Base-by-base conservation (phyloP, 2,888 invertebrate species). In the Orthosia cruda region DNA sequence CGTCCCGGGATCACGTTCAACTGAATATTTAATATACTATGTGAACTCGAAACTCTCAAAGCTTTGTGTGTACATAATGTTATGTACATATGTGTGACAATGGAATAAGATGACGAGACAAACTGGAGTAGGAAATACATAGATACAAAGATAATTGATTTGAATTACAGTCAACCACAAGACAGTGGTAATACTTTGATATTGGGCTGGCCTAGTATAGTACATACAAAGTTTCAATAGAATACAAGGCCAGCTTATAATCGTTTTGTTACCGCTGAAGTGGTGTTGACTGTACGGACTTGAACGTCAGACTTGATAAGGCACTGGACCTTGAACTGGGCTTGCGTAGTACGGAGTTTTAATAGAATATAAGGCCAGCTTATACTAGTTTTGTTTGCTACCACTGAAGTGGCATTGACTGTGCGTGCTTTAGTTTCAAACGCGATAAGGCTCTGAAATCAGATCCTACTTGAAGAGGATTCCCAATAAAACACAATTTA, bases 11-110 rank as follows among this genome's bases (percentile, higher is more conserved):
- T 81, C 77, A 59, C 66, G 63, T 80, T 74, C 54, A 63, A n/a
- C 62, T 85, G 81, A 85, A 87, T 87, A 78, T 84, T 87, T 81
- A 65, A 86, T 77, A 55, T 65, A 65, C 68, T 77, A 75, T 71
- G 69, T 72, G 74, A 77, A 81, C 74, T 80, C 45, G 63, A 75
- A 75, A 76, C 64, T 74, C 74, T 71, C 74, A 70, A 67, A 69
- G 72, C 74, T 76, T 47, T 65, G 50, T 50, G 11, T 52, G 12
- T 59, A 67, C 23, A n/a, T 26, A n/a, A 40, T 40, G 9, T 40
- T 40, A 15, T 52, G 9, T 55, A 67, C 23, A n/a, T 26, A n/a
- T 49, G 47, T 69, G 59, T 67, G 55, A 75, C 77, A 80, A 80
- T 77, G 62, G 55, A 65, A 62, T 70, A 57, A 20, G 45, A 20